Evolutionary conservation across 2,113 vertebrate genomes (phyloP).

Genomic region (Entelurus aequoreus): DNA sequence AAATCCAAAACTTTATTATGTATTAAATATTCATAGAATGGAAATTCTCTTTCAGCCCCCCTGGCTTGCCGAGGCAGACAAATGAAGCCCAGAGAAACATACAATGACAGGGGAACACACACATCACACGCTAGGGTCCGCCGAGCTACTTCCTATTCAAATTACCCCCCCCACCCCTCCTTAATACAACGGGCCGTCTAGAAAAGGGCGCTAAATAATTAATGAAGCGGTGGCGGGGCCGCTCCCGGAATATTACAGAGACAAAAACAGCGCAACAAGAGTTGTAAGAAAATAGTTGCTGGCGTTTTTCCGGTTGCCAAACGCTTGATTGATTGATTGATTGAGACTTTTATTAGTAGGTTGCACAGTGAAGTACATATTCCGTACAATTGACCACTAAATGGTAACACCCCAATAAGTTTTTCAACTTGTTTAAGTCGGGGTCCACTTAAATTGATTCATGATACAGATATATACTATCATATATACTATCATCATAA

Average conservation of each 20-base stretch:
- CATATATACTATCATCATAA: too few relatives aligned
- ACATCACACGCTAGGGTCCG: slow-evolving; percentile 56
- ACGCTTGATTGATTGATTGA: too few relatives aligned
- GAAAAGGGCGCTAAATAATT: slow-evolving; percentile 65
- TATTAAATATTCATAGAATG: slow-evolving; percentile 74
- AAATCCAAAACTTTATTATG: slow-evolving; percentile 72
- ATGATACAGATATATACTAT: too few relatives aligned
- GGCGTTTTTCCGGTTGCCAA: not conserved
- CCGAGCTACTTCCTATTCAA: slow-evolving; percentile 66
- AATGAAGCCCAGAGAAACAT: slow-evolving; percentile 65
- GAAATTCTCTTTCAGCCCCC: slow-evolving; percentile 66
- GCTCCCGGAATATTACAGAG: slow-evolving; percentile 49
- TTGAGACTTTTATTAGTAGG: too few relatives aligned
- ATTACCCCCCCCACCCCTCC: slow-evolving; percentile 52
- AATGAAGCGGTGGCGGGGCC: slow-evolving; percentile 56
- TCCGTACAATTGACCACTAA: too few relatives aligned
- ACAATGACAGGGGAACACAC: slow-evolving; percentile 66
- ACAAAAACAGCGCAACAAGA: slow-evolving; percentile 32
- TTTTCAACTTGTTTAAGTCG: too few relatives aligned
- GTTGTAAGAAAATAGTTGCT: slow-evolving; percentile 38
- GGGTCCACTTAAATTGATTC: too few relatives aligned
- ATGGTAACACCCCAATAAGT: too few relatives aligned
- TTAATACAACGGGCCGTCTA: slow-evolving; percentile 62
- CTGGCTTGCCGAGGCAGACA: slow-evolving; percentile 59
- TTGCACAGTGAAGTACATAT: too few relatives aligned